Percentiles rank a stretch among this genome's conserved stretches.
phyloP scores from a whole-genome alignment of 1,140 invertebrate species.

The Polypedilum pembai region DNA sequence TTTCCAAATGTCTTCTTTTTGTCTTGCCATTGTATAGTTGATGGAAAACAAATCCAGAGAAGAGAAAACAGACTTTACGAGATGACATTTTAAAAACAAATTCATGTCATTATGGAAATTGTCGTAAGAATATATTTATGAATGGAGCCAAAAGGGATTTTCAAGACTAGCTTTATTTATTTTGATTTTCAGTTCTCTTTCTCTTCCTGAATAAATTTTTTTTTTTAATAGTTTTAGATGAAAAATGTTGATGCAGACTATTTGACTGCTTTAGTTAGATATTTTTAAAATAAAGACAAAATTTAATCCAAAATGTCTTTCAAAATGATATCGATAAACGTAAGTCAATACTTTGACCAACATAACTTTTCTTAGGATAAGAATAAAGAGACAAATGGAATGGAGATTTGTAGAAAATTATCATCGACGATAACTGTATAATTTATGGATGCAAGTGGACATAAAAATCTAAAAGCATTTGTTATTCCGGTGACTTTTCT shows the following conservation, averaged over 20 bases:
- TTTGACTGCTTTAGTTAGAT: too few relatives aligned
- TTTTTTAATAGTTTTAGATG: too few relatives aligned
- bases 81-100: constrained; percentile 25
- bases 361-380: neutral
- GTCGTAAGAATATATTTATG: constrained; percentile 22
- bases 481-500: neutral
- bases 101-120: constrained; percentile 26
- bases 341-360: neutral
- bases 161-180: too few relatives aligned
- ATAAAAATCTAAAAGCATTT: neutral
- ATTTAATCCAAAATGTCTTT: too few relatives aligned
- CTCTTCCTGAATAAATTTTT: too few relatives aligned
- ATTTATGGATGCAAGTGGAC: constrained; percentile 18
- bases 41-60: constrained; percentile 23
- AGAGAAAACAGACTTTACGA: neutral
- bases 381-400: constrained; percentile 22
- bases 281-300: too few relatives aligned
- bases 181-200: too few relatives aligned
- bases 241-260: too few relatives aligned
- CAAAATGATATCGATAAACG: too few relatives aligned
- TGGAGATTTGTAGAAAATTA: constrained; percentile 22
- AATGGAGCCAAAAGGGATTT: neutral
- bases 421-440: neutral
- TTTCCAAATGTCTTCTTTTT: neutral
- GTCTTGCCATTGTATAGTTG: neutral